phyloP scores from a whole-genome alignment of 1,140 invertebrate genomes.

The Ganaspis sp. region DNA sequence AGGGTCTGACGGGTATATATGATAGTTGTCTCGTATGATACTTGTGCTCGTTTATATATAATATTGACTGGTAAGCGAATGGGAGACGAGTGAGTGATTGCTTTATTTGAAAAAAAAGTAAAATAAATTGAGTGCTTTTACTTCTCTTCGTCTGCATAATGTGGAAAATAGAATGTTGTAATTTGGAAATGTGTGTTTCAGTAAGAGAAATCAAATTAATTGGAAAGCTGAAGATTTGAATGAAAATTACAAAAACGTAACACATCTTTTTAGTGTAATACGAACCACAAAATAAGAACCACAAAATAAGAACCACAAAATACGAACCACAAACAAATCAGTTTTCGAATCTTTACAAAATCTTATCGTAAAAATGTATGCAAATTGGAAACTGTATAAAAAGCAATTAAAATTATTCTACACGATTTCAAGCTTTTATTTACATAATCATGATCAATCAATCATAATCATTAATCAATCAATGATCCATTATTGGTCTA shows the following conservation, averaged over 20 bases:
- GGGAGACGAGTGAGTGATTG: constrained; percentile 13
- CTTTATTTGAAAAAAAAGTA: neutral
- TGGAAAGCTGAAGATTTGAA: neutral
- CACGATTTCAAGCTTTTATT: neutral
- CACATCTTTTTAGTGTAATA: neutral
- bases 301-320: too few relatives aligned
- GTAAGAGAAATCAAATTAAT: neutral
- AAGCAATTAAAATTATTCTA: neutral
- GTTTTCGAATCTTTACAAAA: constrained; percentile 12
- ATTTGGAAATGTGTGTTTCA: neutral
- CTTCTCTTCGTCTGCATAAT: neutral
- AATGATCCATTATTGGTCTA: too few relatives aligned
- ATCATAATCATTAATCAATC: too few relatives aligned
- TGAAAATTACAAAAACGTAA: neutral
- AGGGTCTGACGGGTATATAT: neutral
- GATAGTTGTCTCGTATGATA: neutral
- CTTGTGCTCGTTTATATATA: constrained; percentile 3
- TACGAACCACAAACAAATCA: constrained; percentile 6
- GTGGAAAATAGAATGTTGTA: neutral
- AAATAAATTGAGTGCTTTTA: neutral
- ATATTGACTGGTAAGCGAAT: neutral
- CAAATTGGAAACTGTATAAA: constrained; percentile 14
- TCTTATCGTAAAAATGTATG: constrained; percentile 11
- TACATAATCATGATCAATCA: neutral
- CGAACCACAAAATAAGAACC: neutral